Conservation (phyloP, 2,888 invertebrate species). For the Slavum lentiscoides region DNA sequence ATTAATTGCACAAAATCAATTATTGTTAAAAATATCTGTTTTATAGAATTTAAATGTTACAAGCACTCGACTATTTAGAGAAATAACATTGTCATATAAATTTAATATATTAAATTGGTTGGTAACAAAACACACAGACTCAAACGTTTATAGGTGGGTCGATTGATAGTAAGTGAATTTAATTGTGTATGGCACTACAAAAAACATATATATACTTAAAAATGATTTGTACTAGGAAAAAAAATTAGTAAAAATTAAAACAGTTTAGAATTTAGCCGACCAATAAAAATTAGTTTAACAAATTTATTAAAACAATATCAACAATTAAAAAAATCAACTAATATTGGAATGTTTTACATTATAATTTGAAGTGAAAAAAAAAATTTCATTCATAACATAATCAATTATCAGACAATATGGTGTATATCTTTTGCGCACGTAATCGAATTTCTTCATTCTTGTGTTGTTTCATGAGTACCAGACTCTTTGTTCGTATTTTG, state of each 20-base stretch:
- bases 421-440: slow-evolving; percentile 59
- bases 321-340: slow-evolving; percentile 7
- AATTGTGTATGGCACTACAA: slow-evolving; percentile 20
- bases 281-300: slow-evolving; percentile 6
- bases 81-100: not conserved
- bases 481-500: slow-evolving; percentile 59
- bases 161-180: not conserved
- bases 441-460: slow-evolving; percentile 59
- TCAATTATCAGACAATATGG: slow-evolving; percentile 54
- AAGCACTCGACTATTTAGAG: not conserved
- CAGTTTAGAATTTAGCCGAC: not conserved
- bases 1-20: slow-evolving; percentile 5
- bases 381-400: not conserved
- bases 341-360: not conserved
- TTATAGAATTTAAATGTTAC: not conserved
- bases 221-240: not conserved
- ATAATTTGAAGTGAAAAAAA: not conserved
- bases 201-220: not conserved
- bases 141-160: not conserved
- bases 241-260: too few relatives aligned
- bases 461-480: slow-evolving; percentile 59
- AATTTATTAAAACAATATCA: not conserved
- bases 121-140: slow-evolving; percentile 16
- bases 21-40: not conserved
- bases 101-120: not conserved